These are phyloP conservation scores for Rissa tridactyla DNA, from an alignment of 2,113 vertebrate species.

Conservation along the genomic window DNA sequence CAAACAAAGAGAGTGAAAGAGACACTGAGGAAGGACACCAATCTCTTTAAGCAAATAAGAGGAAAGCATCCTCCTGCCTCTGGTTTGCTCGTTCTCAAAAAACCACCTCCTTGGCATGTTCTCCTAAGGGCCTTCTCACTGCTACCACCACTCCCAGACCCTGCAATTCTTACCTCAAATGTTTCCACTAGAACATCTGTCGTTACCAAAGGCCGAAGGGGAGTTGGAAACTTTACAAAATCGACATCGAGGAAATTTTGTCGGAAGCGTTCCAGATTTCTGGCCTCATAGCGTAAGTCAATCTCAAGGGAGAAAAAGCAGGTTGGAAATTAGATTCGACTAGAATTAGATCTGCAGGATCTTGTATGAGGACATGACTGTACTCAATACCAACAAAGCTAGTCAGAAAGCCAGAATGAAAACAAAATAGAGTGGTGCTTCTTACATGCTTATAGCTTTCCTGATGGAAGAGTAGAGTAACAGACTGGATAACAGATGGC, in stretches of 20 bases:
- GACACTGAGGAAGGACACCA: neutral
- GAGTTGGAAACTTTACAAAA: slow-evolving; percentile 91
- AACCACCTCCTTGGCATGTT: neutral
- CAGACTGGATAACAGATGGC: neutral
- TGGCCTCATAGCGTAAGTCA: slow-evolving; percentile 90
- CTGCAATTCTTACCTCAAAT: slow-evolving; percentile 82
- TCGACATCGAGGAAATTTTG: slow-evolving; percentile 85
- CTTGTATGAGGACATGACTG: neutral
- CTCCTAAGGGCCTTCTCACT: neutral
- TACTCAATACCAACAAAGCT: neutral
- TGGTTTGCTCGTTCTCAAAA: accelerated
- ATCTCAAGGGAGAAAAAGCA: slow-evolving; percentile 76
- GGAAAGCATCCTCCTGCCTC: neutral
- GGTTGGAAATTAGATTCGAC: neutral
- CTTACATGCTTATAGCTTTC: neutral
- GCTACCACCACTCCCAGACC: neutral
- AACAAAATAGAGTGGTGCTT: neutral
- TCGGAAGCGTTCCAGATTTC: slow-evolving; percentile 88
- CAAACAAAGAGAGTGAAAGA: neutral
- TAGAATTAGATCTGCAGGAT: neutral
- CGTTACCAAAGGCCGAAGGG: slow-evolving; percentile 87
- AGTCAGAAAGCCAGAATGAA: neutral
- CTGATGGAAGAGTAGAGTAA: neutral
- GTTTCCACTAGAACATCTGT: slow-evolving; percentile 90
- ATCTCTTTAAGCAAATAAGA: neutral